Evolutionary conservation across 2,888 invertebrate genomes (phyloP).

Genomic region (Rhorus exstirpatorius): DNA sequence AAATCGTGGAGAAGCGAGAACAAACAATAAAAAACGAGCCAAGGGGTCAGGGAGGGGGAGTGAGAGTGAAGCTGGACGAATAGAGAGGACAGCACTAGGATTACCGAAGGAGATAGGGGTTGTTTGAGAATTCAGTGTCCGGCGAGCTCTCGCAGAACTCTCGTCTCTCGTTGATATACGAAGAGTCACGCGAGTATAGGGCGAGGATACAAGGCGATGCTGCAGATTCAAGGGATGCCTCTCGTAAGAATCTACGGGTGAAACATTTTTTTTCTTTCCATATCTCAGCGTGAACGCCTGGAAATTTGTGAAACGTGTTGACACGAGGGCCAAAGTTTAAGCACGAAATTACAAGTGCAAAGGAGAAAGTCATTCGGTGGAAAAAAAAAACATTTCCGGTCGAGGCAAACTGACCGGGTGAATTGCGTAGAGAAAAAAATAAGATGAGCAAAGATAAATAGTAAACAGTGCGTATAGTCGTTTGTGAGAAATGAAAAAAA

Average conservation of each 20-base stretch:
- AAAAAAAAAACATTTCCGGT: background rate
- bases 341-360: background rate
- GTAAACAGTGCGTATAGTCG: no score
- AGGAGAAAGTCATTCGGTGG: background rate
- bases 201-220: constrained; percentile 29
- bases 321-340: constrained; percentile 1
- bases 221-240: constrained; percentile 11
- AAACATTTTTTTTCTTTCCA: background rate
- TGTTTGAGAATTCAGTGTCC: constrained; percentile 30
- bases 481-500: no score
- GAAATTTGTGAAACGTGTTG: no score
- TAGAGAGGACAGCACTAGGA: constrained; percentile 41
- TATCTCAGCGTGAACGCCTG: no score
- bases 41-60: constrained; percentile 30
- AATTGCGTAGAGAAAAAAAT: no score
- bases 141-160: constrained; percentile 27
- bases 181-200: background rate
- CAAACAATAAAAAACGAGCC: constrained; percentile 27
- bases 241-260: background rate
- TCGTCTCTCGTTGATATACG: constrained; percentile 7
- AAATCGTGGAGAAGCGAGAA: constrained; percentile 24
- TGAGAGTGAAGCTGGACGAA: constrained; percentile 34
- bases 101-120: constrained; percentile 21
- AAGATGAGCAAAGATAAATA: no score
- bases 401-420: no score